Conservation (phyloP, 2,797 vertebrate species). For the Ambastaia sidthimunki region DNA sequence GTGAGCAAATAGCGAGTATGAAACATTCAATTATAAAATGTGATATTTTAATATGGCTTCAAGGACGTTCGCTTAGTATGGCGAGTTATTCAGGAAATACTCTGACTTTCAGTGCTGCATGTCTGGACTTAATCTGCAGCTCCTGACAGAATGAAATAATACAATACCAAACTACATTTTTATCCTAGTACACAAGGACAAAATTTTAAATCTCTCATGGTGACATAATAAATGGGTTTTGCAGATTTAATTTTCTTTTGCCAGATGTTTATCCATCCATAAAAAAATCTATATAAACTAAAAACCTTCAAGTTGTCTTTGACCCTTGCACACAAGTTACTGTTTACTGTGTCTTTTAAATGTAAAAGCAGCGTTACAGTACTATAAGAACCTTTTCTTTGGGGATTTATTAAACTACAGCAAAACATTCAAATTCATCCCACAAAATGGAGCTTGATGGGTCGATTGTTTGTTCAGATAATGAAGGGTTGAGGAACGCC, state of each 20-base stretch:
- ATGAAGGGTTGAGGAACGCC: slow-evolving; percentile 11
- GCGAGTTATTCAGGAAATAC: not conserved
- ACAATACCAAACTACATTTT: not conserved
- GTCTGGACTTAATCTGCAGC: not conserved
- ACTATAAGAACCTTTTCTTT: not conserved
- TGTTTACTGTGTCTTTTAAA: not conserved
- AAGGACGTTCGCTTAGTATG: not conserved
- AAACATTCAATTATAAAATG: not conserved
- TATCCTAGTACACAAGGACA: not conserved
- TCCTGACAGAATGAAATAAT: not conserved
- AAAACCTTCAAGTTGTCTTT: not conserved
- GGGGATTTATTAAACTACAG: not conserved
- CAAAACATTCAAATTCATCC: slow-evolving; percentile 2
- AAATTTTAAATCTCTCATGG: not conserved
- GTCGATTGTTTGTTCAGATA: slow-evolving; percentile 18
- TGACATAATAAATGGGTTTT: not conserved
- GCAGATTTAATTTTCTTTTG: not conserved
- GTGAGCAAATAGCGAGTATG: not conserved
- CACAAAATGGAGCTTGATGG: slow-evolving; percentile 39
- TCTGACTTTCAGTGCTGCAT: not conserved
- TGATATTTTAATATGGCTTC: not conserved
- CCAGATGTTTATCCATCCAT: not conserved
- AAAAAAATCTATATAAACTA: not conserved
- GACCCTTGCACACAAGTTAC: not conserved
- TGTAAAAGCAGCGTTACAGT: not conserved